Base-by-base conservation (phyloP, 1,140 invertebrate genomes). In the Drosophila pruinosa region DNA sequence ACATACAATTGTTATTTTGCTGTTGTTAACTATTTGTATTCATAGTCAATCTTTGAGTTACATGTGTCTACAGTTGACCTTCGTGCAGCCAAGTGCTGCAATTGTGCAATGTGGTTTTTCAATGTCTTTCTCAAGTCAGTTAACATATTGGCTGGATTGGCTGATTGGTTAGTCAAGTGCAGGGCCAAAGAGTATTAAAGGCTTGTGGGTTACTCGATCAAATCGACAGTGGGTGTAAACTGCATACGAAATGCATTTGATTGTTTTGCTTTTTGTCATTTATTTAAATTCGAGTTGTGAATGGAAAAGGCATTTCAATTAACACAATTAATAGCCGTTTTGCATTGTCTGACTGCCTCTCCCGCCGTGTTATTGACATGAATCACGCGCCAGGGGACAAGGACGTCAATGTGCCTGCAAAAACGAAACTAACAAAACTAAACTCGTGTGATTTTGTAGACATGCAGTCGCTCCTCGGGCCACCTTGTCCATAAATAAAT, bases 171-270 rank as follows among this genome's bases (percentile, higher is more conserved):
- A 45, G 19, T 47, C 43, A 47, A 47, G 43, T 47, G 43, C 43
- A 47, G 43, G 43, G 43, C 21, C 43, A 47, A 22, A 47, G 5
- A 12, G 4, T 34, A n/a, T 10, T n/a, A 12, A 24, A 47, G 3
- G 21, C 19, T 24, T 41, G 17, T 26, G 43, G 43, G 5, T 47
- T 26, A 26, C 5, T 47, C 43, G 41, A 4, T 22, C 17, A 8
- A n/a, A 17, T 22, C 17, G 21, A 12, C 43, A 24, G 75, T 78
- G 70, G 64, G 76, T 75, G 76, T 50, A 4, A 59, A 58, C 39
- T 75, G 56, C 70, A 79, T 38, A 36, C 34, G 17, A 52, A 58
- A 21, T 58, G 72, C 57, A 63, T 36, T 74, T 6, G 41, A 39
- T 31, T 26, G 28, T 43, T 41, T 43, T 2, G 39, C 28, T 56